phyloP scores from a whole-genome alignment of 2,888 invertebrate species.

The Didymodactylos carnosus region DNA sequence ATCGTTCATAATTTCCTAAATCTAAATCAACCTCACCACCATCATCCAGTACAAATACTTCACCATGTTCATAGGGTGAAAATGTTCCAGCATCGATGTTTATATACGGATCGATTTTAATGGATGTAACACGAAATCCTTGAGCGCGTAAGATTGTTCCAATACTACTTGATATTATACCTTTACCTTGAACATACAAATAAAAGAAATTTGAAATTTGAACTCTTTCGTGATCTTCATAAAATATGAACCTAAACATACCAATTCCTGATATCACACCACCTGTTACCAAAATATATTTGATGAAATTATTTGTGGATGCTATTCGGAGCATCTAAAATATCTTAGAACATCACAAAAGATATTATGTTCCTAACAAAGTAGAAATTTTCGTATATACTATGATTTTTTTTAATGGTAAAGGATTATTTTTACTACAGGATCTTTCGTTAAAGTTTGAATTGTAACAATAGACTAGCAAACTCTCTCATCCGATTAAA shows the following conservation, averaged over 20 bases:
- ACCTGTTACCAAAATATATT: conserved; percentile 91
- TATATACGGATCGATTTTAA: conserved; percentile 98
- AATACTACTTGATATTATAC: conserved; percentile 33
- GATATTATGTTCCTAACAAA: too few species aligned
- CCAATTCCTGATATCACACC: conserved; percentile 96
- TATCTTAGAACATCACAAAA: too few species aligned
- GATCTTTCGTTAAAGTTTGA: too few species aligned
- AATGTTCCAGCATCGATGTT: conserved; percentile 98
- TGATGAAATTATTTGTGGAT: conserved; percentile 41
- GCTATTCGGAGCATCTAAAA: not conserved
- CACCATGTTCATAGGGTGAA: conserved; percentile 95
- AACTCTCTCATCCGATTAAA: too few species aligned
- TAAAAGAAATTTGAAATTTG: too few species aligned
- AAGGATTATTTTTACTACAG: too few species aligned
- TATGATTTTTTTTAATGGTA: too few species aligned
- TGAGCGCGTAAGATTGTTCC: conserved; percentile 57
- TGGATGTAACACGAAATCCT: conserved; percentile 83
- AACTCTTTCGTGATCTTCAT: too few species aligned
- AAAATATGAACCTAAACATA: too few species aligned
- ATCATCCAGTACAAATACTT: conserved; percentile 24
- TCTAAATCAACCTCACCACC: conserved; percentile 29
- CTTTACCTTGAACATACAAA: too few species aligned
- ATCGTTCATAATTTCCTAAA: not conserved
- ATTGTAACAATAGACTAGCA: too few species aligned
- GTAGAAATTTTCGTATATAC: not conserved